Evolutionary conservation across 2,888 invertebrate species (phyloP).

Genomic region (Chrysina gloriosa): DNA sequence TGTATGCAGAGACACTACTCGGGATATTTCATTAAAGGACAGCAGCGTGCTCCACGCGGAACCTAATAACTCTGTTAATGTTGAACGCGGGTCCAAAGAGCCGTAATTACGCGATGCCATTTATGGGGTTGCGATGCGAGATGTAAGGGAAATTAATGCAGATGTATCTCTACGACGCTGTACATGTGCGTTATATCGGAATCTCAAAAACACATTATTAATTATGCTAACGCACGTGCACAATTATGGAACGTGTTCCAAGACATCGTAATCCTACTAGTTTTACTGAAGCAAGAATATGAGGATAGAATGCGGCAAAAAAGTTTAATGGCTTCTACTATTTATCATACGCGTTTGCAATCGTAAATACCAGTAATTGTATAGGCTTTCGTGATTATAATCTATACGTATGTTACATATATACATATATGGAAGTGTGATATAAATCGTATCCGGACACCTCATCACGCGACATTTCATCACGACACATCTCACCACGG

Average conservation of each 20-base stretch:
- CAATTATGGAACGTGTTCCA: not conserved
- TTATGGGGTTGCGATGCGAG: slow-evolving; percentile 10
- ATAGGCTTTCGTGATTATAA: too few relatives aligned
- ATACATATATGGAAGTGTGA: too few relatives aligned
- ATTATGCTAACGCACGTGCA: not conserved
- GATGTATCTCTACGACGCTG: not conserved
- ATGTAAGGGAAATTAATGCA: slow-evolving; percentile 25
- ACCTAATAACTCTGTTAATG: slow-evolving; percentile 23
- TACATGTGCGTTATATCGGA: not conserved
- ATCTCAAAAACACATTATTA: not conserved
- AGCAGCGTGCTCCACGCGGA: not conserved
- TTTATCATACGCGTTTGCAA: too few relatives aligned
- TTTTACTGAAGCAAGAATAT: too few relatives aligned
- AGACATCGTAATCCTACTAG: not conserved
- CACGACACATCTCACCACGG: too few relatives aligned
- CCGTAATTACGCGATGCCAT: slow-evolving; percentile 27
- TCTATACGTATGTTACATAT: too few relatives aligned
- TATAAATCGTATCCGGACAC: too few relatives aligned
- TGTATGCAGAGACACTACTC: not conserved
- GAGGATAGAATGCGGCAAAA: too few relatives aligned
- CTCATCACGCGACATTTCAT: too few relatives aligned
- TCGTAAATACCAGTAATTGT: too few relatives aligned
- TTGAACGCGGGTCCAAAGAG: slow-evolving; percentile 9
- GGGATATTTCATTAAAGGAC: slow-evolving; percentile 9
- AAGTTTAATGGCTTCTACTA: too few relatives aligned